Conservation (phyloP, 2,888 invertebrate species). For the Taphrorychus bicolor region DNA sequence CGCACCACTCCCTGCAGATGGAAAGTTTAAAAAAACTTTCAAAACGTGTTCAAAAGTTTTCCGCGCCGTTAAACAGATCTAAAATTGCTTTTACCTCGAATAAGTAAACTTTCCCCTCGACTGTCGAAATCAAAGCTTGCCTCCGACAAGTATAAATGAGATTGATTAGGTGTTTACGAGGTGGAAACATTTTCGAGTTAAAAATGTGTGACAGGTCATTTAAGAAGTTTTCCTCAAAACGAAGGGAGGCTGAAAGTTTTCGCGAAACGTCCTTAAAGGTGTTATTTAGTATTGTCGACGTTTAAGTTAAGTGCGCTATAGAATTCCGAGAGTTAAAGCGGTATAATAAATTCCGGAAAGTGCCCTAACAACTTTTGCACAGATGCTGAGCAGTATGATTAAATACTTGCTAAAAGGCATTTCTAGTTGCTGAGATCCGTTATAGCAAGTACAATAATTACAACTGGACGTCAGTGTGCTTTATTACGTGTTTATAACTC, state of each 20-base stretch:
- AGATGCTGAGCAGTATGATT: no score
- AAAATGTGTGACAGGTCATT: neutral
- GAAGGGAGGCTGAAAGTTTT: neutral
- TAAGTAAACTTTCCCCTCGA: neutral
- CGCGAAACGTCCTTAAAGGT: neutral
- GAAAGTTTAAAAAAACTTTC: no score
- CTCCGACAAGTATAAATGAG: neutral
- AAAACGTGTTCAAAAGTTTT: neutral
- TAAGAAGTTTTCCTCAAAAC: neutral
- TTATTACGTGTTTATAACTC: no score
- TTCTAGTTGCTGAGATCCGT: no score
- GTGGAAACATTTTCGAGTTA: neutral
- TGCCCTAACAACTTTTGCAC: no score
- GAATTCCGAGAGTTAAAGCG: neutral
- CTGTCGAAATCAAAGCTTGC: neutral
- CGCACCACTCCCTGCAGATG: no score
- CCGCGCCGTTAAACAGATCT: neutral
- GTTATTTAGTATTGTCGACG: neutral
- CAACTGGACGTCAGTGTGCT: no score
- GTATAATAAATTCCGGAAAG: no score
- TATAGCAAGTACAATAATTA: no score
- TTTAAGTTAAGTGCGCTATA: neutral
- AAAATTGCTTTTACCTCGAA: neutral
- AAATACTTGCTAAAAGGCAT: neutral
- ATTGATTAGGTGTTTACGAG: neutral